Evolutionary conservation across 2,797 vertebrate species (phyloP).

Genomic region (Acanthornis magna): DNA sequence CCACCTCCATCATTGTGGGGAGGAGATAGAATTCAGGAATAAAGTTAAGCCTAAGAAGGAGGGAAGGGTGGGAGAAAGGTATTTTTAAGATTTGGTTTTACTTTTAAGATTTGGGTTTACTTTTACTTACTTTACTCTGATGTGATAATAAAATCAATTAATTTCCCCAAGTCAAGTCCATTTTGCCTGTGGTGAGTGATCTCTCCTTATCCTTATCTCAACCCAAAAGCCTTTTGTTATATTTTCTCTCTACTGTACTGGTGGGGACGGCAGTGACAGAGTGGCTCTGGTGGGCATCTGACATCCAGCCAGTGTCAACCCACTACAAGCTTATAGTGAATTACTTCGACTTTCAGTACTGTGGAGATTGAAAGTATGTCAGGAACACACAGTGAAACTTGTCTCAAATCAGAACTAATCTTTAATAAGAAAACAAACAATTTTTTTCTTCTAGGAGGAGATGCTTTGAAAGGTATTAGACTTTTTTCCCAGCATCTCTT

Average conservation of each 20-base stretch:
- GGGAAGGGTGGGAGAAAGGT: background rate
- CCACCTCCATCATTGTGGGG: accelerated
- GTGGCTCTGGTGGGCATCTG: background rate
- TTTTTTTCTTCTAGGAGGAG: background rate
- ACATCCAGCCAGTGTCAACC: background rate
- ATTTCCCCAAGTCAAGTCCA: background rate
- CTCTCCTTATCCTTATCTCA: background rate
- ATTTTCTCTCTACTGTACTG: background rate
- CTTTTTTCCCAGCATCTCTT: background rate
- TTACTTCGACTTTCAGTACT: background rate
- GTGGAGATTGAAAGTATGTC: background rate
- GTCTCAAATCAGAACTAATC: conserved; percentile 11
- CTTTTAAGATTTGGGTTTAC: background rate
- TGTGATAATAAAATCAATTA: background rate
- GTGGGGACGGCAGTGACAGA: background rate
- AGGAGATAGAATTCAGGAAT: background rate
- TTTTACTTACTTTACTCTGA: background rate
- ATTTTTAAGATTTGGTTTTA: background rate
- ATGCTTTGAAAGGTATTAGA: background rate
- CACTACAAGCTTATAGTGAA: background rate
- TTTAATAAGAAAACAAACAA: conserved; percentile 29
- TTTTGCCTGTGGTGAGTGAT: background rate
- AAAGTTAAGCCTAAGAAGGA: background rate
- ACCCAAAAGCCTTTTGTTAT: background rate
- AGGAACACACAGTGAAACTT: background rate